Conservation (phyloP, 2,888 invertebrate genomes). For the Rhorus exstirpatorius region DNA sequence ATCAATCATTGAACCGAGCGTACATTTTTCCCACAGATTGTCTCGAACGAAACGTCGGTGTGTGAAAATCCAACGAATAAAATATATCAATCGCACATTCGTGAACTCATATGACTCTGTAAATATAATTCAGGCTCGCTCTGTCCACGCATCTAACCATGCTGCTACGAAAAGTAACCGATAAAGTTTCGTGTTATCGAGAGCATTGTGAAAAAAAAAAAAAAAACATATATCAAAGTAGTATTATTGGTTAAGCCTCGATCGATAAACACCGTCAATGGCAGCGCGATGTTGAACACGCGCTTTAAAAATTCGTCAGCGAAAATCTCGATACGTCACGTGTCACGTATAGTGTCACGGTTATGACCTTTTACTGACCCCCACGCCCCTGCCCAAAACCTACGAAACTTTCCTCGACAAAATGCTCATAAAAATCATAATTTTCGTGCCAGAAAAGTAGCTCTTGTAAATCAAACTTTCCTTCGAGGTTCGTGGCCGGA, state of each 20-base stretch:
- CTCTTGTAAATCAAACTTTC: slow-evolving; percentile 51
- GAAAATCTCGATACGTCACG: slow-evolving; percentile 36
- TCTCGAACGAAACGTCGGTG: too few species aligned
- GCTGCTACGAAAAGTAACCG: slow-evolving; percentile 27
- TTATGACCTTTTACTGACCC: slow-evolving; percentile 34
- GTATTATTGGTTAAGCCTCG: slow-evolving; percentile 4
- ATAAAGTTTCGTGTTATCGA: slow-evolving; percentile 46
- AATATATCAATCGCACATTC: not conserved
- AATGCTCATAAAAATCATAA: slow-evolving; percentile 21
- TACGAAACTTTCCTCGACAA: slow-evolving; percentile 7
- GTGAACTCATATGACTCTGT: not conserved
- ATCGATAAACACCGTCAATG: too few species aligned
- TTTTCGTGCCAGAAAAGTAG: not conserved
- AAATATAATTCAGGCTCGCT: slow-evolving; percentile 5
- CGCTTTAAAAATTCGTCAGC: not conserved
- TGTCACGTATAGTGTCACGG: slow-evolving; percentile 9
- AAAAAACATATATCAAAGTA: not conserved
- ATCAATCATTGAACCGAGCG: not conserved
- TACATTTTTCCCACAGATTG: too few species aligned
- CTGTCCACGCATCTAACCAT: slow-evolving; percentile 23
- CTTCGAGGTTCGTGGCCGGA: not conserved
- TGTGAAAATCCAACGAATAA: not conserved
- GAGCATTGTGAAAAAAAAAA: slow-evolving; percentile 26
- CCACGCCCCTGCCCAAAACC: too few species aligned
- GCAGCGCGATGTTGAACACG: slow-evolving; percentile 7